A percentile compares a stretch with the other conserved stretches of the same genome.
Evolutionary conservation across 2,113 vertebrate genomes (phyloP).

Genomic region (Bagarius yarrelli): DNA sequence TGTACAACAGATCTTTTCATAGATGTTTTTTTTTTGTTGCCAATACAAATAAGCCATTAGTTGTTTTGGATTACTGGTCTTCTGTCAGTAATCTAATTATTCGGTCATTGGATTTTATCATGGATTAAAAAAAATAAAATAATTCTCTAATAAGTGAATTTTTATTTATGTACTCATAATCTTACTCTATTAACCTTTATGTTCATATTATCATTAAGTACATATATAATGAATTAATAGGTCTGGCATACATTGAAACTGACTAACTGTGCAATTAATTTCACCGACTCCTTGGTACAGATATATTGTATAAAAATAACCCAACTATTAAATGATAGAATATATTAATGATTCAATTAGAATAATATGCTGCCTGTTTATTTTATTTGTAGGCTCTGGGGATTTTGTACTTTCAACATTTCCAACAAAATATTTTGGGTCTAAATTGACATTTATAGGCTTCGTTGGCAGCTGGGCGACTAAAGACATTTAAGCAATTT

Average conservation of each 20-base stretch:
- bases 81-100: background rate
- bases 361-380: background rate
- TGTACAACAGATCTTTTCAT: constrained; percentile 7
- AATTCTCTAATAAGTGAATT: no score
- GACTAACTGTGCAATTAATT: background rate
- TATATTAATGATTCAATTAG: background rate
- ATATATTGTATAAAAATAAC: background rate
- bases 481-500: no score
- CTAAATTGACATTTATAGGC: background rate
- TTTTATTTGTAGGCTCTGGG: background rate
- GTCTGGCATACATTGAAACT: background rate
- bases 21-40: background rate
- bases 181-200: background rate
- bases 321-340: background rate
- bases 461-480: no score
- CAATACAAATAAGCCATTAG: background rate
- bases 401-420: background rate
- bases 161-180: background rate
- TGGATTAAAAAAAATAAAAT: background rate
- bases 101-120: background rate
- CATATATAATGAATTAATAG: background rate
- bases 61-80: background rate
- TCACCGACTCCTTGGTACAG: background rate
- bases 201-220: background rate
- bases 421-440: background rate